These are phyloP conservation scores for Clostera curtula DNA, from an alignment of 2,888 invertebrate species.

Conservation along the genomic window DNA sequence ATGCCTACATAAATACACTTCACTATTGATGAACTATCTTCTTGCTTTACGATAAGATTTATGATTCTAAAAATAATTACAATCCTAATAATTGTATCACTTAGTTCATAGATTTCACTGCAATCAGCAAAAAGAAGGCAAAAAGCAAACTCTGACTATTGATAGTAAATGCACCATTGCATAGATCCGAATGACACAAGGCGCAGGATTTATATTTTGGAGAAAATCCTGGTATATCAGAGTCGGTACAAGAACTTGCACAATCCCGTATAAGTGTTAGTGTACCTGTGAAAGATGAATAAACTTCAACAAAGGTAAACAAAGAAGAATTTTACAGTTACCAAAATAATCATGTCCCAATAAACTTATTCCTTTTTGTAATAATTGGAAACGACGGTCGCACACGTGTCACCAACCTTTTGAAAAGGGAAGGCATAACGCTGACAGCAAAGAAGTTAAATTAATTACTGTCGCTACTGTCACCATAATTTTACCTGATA, in stretches of 20 bases:
- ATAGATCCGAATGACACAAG: slow-evolving; percentile 46
- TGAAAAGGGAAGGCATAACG: no score
- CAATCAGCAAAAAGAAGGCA: slow-evolving; percentile 18
- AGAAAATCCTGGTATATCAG: slow-evolving; percentile 18
- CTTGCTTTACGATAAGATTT: no score
- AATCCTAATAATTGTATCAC: neutral
- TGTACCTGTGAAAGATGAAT: slow-evolving; percentile 29
- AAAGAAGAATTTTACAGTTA: no score
- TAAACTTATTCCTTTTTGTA: no score
- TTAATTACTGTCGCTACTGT: no score
- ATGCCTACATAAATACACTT: no score
- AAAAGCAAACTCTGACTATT: slow-evolving; percentile 23
- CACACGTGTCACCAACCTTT: no score
- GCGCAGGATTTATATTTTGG: slow-evolving; percentile 40
- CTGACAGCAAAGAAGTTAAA: no score
- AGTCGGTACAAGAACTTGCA: slow-evolving; percentile 34
- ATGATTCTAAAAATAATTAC: no score
- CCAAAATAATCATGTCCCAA: no score
- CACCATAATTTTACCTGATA: neutral
- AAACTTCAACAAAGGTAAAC: neutral
- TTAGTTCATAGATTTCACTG: slow-evolving; percentile 17
- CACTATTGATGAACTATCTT: no score
- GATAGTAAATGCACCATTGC: slow-evolving; percentile 39
- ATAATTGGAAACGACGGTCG: no score
- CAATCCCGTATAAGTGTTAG: slow-evolving; percentile 48